Evolutionary conservation across 2,888 invertebrate species (phyloP), one percentile per base, ranked within the genome.

Genomic region (Chaetogeoica ovagalla): DNA sequence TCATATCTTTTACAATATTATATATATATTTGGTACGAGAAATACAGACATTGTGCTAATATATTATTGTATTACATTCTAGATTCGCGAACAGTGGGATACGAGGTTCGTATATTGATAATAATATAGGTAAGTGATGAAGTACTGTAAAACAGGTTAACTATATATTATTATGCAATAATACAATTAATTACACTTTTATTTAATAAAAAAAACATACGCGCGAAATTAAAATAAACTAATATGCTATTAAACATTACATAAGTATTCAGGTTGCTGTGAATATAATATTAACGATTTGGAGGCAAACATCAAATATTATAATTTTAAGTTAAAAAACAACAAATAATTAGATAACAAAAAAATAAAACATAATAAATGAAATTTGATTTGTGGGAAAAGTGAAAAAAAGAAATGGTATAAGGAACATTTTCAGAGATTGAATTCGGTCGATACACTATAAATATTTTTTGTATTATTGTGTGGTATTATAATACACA

Each of bases 141-240:
- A 57, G 8, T 57, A 8, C 3, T 21, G n/a, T 52, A 74, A 65
- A 13, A 2, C 37, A 21, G 37, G 37, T 55, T 63, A 57, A 73
- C 15, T 39, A n/a, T 74, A 63, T 55, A 55, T 55, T 63, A 55
- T 21, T n/a, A 63, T 39, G 21, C 63, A 43, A 57, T 43, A 19
- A 57, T 23, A 66, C 17, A 59, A 69, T 70, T 30, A 70, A 71
- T 63, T 63, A 57, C 23, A 57, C 4, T 63, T 79, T 79, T 79
- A 79, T 65, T 79, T 55, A 57, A 71, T 79, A 79, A 79, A 30
- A 79, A 79, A 70, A n/a, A n/a, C n/a, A 71, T 70, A 63, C 70
- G 70, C 62, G 63, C n/a, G 39, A 69, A 79, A 69, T 13, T 59
- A 68, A 70, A 77, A 77, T 70, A 70, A 76, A 30, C 19, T 11